Percentiles rank a stretch among this genome's conserved stretches.
Evolutionary conservation across 2,888 invertebrate genomes (phyloP).

Genomic region (Philaethria dido): DNA sequence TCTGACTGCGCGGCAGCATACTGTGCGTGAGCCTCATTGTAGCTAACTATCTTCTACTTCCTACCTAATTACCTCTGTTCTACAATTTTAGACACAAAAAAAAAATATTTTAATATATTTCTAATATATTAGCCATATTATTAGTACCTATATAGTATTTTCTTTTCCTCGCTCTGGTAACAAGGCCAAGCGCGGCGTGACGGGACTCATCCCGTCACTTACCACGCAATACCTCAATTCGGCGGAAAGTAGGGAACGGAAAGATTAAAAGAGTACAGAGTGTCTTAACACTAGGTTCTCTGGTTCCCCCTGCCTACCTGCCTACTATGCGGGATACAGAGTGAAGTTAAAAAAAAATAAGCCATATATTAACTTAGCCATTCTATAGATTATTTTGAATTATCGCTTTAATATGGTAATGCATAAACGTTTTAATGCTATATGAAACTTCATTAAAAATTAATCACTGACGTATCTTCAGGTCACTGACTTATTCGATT

Average conservation of each 20-base stretch:
- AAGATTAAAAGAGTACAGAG: too few species aligned
- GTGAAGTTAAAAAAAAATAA: too few species aligned
- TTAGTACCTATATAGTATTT: too few species aligned
- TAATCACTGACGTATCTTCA: conserved; percentile 25
- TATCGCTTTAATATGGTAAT: conserved; percentile 2
- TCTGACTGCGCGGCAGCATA: conserved; percentile 47
- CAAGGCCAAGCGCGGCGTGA: too few species aligned
- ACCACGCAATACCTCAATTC: too few species aligned
- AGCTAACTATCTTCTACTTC: conserved; percentile 36
- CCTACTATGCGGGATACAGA: too few species aligned
- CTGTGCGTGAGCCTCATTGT: conserved; percentile 32
- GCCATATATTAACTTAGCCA: neutral
- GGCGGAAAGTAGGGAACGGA: too few species aligned
- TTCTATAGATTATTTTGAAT: neutral
- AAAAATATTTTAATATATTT: neutral
- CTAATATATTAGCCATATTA: neutral
- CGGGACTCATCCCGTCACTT: too few species aligned
- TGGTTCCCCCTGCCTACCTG: too few species aligned
- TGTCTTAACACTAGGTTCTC: too few species aligned
- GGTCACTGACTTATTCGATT: conserved; percentile 58
- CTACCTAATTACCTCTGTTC: conserved; percentile 35
- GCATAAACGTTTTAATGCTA: conserved; percentile 14
- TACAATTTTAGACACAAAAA: conserved; percentile 13
- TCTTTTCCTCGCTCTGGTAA: too few species aligned
- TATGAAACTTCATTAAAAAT: conserved; percentile 25